Evolutionary conservation across 2,797 vertebrate genomes (phyloP).

Genomic region (Malacoctenus gilli): DNA sequence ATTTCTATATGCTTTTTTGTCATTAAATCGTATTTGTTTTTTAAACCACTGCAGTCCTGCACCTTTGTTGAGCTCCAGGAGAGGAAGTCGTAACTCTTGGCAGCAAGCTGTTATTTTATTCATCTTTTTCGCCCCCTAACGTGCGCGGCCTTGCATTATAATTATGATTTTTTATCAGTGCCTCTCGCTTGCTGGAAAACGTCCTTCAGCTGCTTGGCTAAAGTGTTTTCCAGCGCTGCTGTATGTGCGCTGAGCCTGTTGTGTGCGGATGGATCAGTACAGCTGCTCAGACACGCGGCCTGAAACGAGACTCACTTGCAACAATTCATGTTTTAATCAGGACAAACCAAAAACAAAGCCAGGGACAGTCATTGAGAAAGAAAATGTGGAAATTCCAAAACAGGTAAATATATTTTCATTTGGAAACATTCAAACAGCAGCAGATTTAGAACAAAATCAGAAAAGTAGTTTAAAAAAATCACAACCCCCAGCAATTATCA

Average conservation of each 20-base stretch:
- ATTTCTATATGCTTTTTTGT: conserved; percentile 85
- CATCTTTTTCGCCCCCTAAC: neutral
- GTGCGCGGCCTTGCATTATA: conserved; percentile 38
- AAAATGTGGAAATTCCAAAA: conserved; percentile 1
- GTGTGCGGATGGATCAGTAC: too few species aligned
- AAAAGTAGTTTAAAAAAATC: too few species aligned
- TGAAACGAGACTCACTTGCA: conserved; percentile 5
- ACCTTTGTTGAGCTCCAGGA: conserved; percentile 52
- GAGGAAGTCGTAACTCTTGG: neutral
- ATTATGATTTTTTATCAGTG: conserved; percentile 52
- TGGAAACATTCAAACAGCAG: too few species aligned
- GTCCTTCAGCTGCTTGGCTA: conserved; percentile 57
- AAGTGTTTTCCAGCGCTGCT: conserved; percentile 39
- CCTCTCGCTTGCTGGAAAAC: conserved; percentile 48
- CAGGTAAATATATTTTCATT: too few species aligned
- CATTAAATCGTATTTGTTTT: conserved; percentile 85
- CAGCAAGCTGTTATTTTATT: conserved; percentile 9
- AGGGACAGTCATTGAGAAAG: conserved; percentile 14
- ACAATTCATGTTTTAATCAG: conserved; percentile 35
- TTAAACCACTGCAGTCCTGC: conserved; percentile 67
- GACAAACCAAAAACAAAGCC: conserved; percentile 26
- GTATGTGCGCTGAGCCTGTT: too few species aligned
- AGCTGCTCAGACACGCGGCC: conserved; percentile 22
- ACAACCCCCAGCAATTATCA: too few species aligned
- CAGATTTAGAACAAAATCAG: too few species aligned